Conservation (phyloP, 1,140 invertebrate genomes). For the Zaprionus gabonicus region DNA sequence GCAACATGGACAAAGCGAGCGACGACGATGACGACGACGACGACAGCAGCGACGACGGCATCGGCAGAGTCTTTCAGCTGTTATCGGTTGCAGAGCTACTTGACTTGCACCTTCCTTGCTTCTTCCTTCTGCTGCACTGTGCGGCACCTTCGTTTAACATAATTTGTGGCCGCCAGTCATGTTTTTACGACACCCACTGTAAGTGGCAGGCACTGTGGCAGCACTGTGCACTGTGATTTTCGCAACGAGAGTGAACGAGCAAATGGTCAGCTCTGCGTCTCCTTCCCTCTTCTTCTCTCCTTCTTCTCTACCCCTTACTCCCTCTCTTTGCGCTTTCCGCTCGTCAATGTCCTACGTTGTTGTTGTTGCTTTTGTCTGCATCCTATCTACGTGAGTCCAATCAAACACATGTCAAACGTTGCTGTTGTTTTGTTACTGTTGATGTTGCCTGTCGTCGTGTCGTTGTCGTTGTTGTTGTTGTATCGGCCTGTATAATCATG, state of each 20-base stretch:
- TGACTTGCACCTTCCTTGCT: conserved; percentile 64
- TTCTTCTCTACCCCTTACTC: not conserved
- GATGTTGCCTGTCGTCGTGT: conserved; percentile 32
- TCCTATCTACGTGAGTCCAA: conserved; percentile 56
- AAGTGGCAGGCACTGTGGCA: conserved; percentile 38
- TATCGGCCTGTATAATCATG: conserved; percentile 65
- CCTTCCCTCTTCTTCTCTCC: not conserved
- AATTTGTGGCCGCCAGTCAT: conserved; percentile 75
- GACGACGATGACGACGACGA: not conserved
- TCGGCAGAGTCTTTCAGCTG: conserved; percentile 36
- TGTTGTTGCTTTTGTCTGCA: not conserved
- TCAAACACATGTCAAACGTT: conserved; percentile 77
- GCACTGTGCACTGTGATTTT: conserved; percentile 35
- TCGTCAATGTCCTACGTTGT: conserved; percentile 31
- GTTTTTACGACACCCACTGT: conserved; percentile 72
- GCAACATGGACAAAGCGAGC: conserved; percentile 17
- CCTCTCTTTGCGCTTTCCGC: conserved; percentile 18
- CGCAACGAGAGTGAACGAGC: conserved; percentile 17
- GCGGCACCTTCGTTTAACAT: conserved; percentile 62
- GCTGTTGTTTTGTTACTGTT: conserved; percentile 25
- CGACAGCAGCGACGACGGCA: conserved; percentile 16
- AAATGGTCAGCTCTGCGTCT: conserved; percentile 8
- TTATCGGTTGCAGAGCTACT: conserved; percentile 60
- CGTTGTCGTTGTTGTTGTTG: conserved; percentile 34
- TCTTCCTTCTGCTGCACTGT: conserved; percentile 14